A percentile compares a stretch with the other conserved stretches of the same genome.
These are phyloP conservation scores for Drosophila chauvacae DNA, from an alignment of 1,140 invertebrate species.

Conservation along the genomic window DNA sequence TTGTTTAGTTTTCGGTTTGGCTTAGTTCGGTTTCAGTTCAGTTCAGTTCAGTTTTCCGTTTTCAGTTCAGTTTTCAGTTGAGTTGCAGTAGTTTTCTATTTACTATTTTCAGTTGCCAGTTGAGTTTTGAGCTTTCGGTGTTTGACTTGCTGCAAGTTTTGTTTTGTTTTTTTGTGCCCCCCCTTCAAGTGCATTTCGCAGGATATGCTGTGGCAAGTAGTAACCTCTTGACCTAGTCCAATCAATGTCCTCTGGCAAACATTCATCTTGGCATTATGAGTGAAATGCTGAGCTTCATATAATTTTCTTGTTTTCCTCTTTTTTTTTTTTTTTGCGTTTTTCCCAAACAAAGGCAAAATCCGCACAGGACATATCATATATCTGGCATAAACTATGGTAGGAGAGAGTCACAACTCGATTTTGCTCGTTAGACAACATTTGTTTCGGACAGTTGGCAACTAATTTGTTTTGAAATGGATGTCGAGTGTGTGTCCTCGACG, in stretches of 20 bases:
- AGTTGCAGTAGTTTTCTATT: constrained; percentile 38
- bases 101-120: constrained; percentile 7
- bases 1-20: constrained; percentile 65
- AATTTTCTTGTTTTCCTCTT: not conserved
- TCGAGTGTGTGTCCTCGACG: constrained; percentile 33
- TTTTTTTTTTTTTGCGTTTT: not conserved
- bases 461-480: constrained; percentile 73
- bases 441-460: constrained; percentile 81
- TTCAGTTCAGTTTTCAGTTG: constrained; percentile 2
- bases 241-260: constrained; percentile 52
- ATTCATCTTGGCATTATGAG: constrained; percentile 48
- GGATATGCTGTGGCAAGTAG: constrained; percentile 18
- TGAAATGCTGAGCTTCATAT: constrained; percentile 58
- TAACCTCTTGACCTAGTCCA: constrained; percentile 76
- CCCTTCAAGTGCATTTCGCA: constrained; percentile 51
- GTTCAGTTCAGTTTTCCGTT: not conserved
- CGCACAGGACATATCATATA: constrained; percentile 22
- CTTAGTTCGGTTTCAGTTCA: constrained; percentile 50
- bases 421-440: constrained; percentile 70
- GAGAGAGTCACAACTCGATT: constrained; percentile 23
- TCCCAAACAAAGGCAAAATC: constrained; percentile 9
- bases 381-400: constrained; percentile 1
- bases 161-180: not conserved
- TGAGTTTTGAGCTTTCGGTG: not conserved
- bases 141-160: constrained; percentile 39